Evolutionary conservation across 2,888 invertebrate species (phyloP), one percentile per base, ranked within the genome.

Genomic region (Ormyrus nitidulus): DNA sequence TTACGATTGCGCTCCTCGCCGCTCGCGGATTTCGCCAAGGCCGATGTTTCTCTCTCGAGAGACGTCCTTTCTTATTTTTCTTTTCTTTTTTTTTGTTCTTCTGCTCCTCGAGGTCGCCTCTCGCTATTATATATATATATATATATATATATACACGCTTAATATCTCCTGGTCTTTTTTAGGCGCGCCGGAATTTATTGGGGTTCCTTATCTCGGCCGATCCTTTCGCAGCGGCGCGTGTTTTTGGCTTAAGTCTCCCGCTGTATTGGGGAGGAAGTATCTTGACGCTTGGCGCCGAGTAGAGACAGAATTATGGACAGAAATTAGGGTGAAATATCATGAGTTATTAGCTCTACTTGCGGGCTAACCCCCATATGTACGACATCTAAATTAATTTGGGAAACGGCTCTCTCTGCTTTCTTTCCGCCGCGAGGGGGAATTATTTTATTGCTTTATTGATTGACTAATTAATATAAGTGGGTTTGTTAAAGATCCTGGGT

Each of bases 261-360:
- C 49, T 68, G 7, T 58, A 53, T 6, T 13, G 44, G 65, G 53
- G 59, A 64, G 66, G 61, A 58, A 64, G 49, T 76, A 56, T 80
- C 73, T 65, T 71, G 76, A 76, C 66, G 62, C 64, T 69, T 69
- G 77, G 68, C 77, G 68, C 56, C 77, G 69, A 46, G 66, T 58
- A 51, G 77, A 70, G 69, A 64, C 69, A 65, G 70, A 77, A 80
- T 76, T 80, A 80, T 72, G 61, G 65, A 66, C 73, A 69, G 65
- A 69, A 80, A 80, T 77, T 73, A 81, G 80, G 76, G 77, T 80
- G 80, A 73, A 77, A 70, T 77, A 77, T 77, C 80, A 48, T 78
- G 75, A 81, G 77, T 81, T 81, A 81, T 81, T 81, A 78, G 74
- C 51, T 54, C 34, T 48, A 34, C 34, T 34, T 19, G 11, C 49